Conservation (phyloP, 1,140 invertebrate species). For the Polypedilum vanderplanki region DNA sequence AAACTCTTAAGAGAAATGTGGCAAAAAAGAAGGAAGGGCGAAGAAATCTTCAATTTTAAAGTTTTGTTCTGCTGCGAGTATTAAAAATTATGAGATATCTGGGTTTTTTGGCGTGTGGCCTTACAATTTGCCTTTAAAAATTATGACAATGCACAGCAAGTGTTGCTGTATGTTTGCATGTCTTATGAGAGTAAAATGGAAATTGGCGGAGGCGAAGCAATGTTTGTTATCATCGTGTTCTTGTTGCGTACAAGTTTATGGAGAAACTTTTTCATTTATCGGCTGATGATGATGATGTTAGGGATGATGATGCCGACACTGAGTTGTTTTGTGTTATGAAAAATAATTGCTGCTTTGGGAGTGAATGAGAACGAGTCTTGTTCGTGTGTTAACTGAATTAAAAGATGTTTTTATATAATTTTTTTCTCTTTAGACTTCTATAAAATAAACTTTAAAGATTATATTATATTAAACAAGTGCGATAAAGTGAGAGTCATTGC, state of each 20-base stretch:
- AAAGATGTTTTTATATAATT: conserved; percentile 20
- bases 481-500: conserved; percentile 17
- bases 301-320: conserved; percentile 1
- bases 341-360: not conserved
- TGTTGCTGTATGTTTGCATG: not conserved
- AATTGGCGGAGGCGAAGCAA: not conserved
- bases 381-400: not conserved
- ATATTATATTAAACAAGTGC: not conserved
- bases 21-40: not conserved
- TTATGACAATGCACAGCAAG: conserved; percentile 6
- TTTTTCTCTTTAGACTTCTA: not conserved
- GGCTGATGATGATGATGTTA: not conserved
- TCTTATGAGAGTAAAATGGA: not conserved
- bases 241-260: conserved; percentile 17
- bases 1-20: not conserved
- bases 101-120: not conserved
- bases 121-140: not conserved
- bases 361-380: not conserved
- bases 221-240: not conserved
- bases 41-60: conserved; percentile 14
- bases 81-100: conserved; percentile 20
- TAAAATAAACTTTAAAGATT: not conserved
- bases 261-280: conserved; percentile 14
- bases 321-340: conserved; percentile 18
- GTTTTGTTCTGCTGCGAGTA: conserved; percentile 4